Evolutionary conservation across 2,797 vertebrate species (phyloP), one percentile per base, ranked within the genome.

Genomic region (Rhinella marina): DNA sequence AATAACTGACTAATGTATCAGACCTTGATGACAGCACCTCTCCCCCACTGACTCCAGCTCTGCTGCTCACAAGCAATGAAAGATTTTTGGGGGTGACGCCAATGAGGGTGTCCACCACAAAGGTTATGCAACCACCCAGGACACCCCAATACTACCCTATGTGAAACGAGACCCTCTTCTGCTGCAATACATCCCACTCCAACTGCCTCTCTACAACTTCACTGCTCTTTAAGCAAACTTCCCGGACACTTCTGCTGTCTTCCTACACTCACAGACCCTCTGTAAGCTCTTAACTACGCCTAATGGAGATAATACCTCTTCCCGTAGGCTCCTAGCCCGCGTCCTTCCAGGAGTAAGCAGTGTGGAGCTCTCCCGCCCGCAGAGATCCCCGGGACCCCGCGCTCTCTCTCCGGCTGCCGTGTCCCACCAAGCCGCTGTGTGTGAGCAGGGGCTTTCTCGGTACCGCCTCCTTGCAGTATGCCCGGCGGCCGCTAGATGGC

Each of bases 381-480:
- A 21, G 32, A 17, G 75, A 52, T 21, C 79, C 56, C 77, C 54
- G 83, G 83, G 32, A n/a, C 21, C 64, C 8, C 76, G 0, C 59
- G 7, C 68, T 56, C 64, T 86, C 77, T 41, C 68, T 82, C 72
- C 27, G 80, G n/a, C 70, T 29, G n/a, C 27, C 32, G 27, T n/a
- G 81, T 77, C 86, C 82, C 87, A 56, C 41, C 41, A 41, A 41
- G 82, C 75, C 17, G 75, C 87, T 62, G 54, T 64, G 25, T 29
- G 23, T n/a, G 29, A 41, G 48, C 23, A 52, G 32, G 29, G 29
- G 21, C 8, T 32, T 70, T 14, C 80, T n/a, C 81, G 50, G 87
- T 50, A 32, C 88, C 88, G 79, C 88, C 88, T 82, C 79, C 72
- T 72, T 82, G 84, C 84, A 82, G 12, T 86, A 52, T 72, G 4